Conservation (phyloP, 2,113 vertebrate species). For the Gavialis gangeticus region DNA sequence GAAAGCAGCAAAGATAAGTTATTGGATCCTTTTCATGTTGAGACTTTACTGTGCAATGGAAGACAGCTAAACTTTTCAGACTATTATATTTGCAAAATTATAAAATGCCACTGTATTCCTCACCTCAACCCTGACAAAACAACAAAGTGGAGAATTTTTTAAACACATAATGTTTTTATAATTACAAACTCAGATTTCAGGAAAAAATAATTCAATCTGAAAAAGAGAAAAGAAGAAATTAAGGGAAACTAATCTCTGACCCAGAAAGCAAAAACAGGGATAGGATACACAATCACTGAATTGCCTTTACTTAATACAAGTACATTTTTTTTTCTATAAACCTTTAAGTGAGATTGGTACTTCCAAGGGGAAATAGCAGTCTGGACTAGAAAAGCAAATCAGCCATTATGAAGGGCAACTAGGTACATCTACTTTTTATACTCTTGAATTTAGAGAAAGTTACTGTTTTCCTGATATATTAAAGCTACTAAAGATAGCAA, state of each 20-base stretch:
- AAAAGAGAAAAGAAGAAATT: neutral
- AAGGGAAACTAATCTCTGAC: neutral
- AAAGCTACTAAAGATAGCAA: slow-evolving; percentile 5
- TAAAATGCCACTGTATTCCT: neutral
- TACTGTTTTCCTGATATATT: slow-evolving; percentile 39
- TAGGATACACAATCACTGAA: neutral
- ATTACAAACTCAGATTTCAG: neutral
- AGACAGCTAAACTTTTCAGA: no score
- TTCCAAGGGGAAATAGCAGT: neutral
- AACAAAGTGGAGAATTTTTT: neutral
- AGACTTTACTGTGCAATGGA: neutral
- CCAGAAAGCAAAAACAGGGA: neutral
- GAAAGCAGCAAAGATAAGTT: neutral
- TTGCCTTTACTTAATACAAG: neutral
- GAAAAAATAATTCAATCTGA: neutral
- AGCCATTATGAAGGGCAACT: neutral
- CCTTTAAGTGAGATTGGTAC: neutral
- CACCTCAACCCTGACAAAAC: neutral
- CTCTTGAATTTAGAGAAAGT: neutral
- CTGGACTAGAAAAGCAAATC: neutral
- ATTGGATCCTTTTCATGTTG: neutral
- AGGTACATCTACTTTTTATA: neutral
- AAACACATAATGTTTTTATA: neutral
- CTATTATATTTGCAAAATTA: neutral
- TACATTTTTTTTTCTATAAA: neutral